Base-by-base conservation (phyloP, 2,888 invertebrate genomes). In the Anthophora plumipes region DNA sequence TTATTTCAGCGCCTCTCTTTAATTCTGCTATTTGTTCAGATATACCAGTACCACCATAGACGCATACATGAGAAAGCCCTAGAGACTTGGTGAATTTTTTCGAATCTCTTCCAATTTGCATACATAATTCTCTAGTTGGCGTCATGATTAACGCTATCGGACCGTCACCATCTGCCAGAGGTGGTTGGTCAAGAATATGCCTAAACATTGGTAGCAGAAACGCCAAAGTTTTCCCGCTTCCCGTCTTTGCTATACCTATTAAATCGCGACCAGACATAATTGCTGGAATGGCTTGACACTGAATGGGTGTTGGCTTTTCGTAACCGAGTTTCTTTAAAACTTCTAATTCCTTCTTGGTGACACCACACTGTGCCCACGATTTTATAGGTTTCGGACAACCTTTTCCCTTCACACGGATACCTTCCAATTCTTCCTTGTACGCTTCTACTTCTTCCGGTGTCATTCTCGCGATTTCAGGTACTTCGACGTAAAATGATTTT, bases 161-260 rank as follows among this genome's bases (percentile, higher is more conserved):
- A 0, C 99, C 99, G 91, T 99, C 99, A 0, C 98, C 98, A 91
- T 99, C 98, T 89, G 98, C 98, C n/a, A 99, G 92, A 0, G 97
- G 95, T 0, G 97, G 96, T 92, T 99, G 99, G 93, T 99, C 99
- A 77, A 98, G 94, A 41, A 99, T 98, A 91, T 99, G 99, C 50
- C 97, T 93, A 94, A 99, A 98, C 99, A 99, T 98, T 0, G 99
- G 99, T 77, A 99, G 94, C 77, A 99, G 96, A 94, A 99, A 99
- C 0, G 99, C 99, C 67, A 99, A 94, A 0, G 99, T 99, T 94
- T 99, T 99, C 46, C 99, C 99, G 91, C 98, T 98, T 59, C 99
- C 99, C 0, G 99, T 99, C 94, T 99, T 99, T 1, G 99, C 99
- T 92, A 99, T 99, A 72, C 99, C 99, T 91, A 99, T 99, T 80